phyloP scores from a whole-genome alignment of 2,888 invertebrate species.

The Chelonus formosanus region DNA sequence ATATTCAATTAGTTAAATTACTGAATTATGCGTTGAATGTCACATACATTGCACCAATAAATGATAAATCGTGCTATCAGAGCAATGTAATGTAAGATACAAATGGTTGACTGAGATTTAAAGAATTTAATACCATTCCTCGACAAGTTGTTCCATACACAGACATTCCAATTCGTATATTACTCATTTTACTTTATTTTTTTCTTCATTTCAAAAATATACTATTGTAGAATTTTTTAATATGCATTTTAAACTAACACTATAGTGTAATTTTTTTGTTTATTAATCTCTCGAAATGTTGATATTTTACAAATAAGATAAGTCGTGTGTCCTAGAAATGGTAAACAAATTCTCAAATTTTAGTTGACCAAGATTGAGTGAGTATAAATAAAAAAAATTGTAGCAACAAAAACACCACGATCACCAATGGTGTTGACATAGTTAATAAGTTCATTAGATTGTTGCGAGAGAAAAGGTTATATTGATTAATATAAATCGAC shows the following conservation, averaged over 20 bases:
- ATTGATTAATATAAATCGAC: conserved; percentile 32
- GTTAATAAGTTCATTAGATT: conserved; percentile 50
- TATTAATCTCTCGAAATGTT: conserved; percentile 25
- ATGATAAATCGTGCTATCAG: conserved; percentile 23
- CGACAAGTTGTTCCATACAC: conserved; percentile 55
- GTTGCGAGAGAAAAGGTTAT: conserved; percentile 51
- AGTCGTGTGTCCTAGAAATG: conserved; percentile 17
- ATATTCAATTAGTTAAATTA: conserved; percentile 46
- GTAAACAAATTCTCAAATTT: conserved; percentile 34
- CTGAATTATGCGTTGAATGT: conserved; percentile 44
- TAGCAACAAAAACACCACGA: conserved; percentile 15
- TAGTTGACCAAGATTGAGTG: too few relatives aligned
- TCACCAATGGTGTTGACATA: conserved; percentile 40
- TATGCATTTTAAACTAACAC: conserved; percentile 32
- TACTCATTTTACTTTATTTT: conserved; percentile 9
- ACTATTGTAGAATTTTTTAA: conserved; percentile 12
- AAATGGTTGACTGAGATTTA: conserved; percentile 48
- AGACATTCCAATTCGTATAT: conserved; percentile 57
- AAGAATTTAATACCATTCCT: conserved; percentile 41
- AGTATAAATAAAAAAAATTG: conserved; percentile 31
- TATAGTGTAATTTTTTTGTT: conserved; percentile 32
- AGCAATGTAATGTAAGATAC: conserved; percentile 43
- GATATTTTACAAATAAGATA: conserved; percentile 30
- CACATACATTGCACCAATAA: conserved; percentile 34
- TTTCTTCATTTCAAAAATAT: conserved; percentile 6